Evolutionary conservation across 2,113 vertebrate species (phyloP), one percentile per base, ranked within the genome.

Genomic region (Equus quagga): DNA sequence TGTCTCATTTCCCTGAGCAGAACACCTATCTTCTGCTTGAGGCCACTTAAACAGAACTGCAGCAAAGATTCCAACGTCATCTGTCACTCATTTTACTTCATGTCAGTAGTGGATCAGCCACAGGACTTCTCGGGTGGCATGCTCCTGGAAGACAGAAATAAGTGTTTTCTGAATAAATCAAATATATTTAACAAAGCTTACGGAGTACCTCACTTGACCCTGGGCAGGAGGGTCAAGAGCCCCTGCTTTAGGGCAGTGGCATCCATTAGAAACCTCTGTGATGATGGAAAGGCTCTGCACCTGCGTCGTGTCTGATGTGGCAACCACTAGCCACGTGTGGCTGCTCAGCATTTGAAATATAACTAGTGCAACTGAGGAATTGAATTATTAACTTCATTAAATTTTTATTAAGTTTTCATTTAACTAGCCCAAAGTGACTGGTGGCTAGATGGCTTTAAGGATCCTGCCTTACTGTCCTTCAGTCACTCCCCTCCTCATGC

Each of bases 331-430:
- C 44, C 64, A 85, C 18, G 11, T 10, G 36, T 58, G 70, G n/a
- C 79, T 82, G 36, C 13, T 70, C 36, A 70, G 21, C 3, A 26
- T 46, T 86, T 92, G 64, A 95, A 84, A 91, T 79, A 80, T 44
- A 80, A 65, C 41, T 79, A 58, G 8, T 83, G 2, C 12, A 78
- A 84, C 8, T 24, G n/a, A 91, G 21, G 49, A 73, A 91, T 3
- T 54, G 28, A 65, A 90, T 78, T 31, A 31, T 72, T 89, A 19
- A 69, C 73, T 91, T 95, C 56, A 87, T 19, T 33, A 41, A 31
- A n/a, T 28, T 49, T 65, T 96, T 72, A 91, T 87, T 78, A 88
- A 79, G 56, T 73, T 80, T 60, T 85, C 44, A 78, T 70, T 82
- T 78, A 94, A 82, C 64, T n/a, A 91, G 23, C 64, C 70, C n/a